Evolutionary conservation across 2,113 vertebrate genomes (phyloP), one percentile per base, ranked within the genome.

Genomic region (Carassius carassius): DNA sequence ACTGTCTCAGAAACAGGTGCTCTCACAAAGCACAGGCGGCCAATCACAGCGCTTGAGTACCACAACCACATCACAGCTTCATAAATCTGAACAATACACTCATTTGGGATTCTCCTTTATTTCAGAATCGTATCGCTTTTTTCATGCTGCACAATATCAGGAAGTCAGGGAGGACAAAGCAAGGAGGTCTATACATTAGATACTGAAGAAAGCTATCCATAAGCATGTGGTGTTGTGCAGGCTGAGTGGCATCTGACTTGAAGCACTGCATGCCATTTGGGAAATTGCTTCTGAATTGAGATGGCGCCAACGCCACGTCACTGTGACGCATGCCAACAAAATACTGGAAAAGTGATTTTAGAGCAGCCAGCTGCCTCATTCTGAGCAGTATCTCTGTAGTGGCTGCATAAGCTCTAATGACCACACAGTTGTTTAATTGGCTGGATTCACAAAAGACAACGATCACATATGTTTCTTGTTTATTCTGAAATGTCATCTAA

Each of bases 1-100:
- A 86, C 37, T 21, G 79, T 72, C 84, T 82, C 44, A 89, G 74
- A 91, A 92, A 89, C 92, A 92, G 92, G 91, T 93, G 92, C 89
- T 90, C 84, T 82, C 87, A 78, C 56, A 85, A 72, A 29, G 73
- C 16, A 32, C 32, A 44, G 56, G 58, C n/a, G n/a, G 58, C n/a
- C 37, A 65, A 65, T 54, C 37, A 6, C 72, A 75, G 70, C 10
- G 21, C 37, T 37, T 2, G 60, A 75, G 70, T 60, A 21, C 37
- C 19, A 44, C 19, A 21, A 60, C 37, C 60, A 47, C 58, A 79
- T 23, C 77, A 63, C 1, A 25, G 56, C 3, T 62, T 78, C 77
- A 62, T 17, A 44, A 63, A 79, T 79, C 35, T 47, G 37, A 63
- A 63, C 77, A 44, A 25, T 17, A 3, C 9, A 21, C 78, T 29